phyloP scores from a whole-genome alignment of 2,888 invertebrate genomes.

The Conus canariensis region DNA sequence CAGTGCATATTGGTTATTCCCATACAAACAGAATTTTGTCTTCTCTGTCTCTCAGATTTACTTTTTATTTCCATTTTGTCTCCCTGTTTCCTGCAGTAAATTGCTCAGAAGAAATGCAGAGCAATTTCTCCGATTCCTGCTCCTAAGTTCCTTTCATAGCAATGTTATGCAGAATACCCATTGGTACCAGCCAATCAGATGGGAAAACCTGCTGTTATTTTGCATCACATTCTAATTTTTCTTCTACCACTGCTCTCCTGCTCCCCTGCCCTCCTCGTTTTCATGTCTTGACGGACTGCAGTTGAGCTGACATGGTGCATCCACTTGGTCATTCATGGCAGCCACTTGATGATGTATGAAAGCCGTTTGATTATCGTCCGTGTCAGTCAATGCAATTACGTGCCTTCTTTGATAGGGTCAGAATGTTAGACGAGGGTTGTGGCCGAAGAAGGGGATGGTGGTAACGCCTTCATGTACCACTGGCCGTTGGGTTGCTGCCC shows the following conservation, averaged over 20 bases:
- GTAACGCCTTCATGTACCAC: background rate
- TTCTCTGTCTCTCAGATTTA: too few species aligned
- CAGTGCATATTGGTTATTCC: too few species aligned
- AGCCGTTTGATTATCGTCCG: background rate
- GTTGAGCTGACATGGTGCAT: background rate
- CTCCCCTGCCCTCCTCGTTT: background rate
- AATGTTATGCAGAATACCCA: too few species aligned
- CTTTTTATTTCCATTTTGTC: too few species aligned
- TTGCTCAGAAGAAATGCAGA: too few species aligned
- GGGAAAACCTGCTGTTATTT: too few species aligned
- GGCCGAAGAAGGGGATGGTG: background rate
- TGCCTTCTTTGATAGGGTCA: background rate
- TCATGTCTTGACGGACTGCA: background rate
- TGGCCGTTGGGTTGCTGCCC: background rate
- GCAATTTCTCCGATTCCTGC: too few species aligned
- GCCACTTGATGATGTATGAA: conserved; percentile 9
- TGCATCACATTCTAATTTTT: background rate
- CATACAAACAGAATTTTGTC: too few species aligned
- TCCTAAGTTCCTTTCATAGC: too few species aligned
- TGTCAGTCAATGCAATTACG: background rate
- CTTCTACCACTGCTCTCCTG: background rate
- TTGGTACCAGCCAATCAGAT: too few species aligned
- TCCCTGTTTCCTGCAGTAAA: too few species aligned
- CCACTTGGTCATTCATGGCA: background rate
- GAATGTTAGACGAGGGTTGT: background rate